These are phyloP conservation scores for Bombycilla garrulus DNA, from an alignment of 2,113 vertebrate genomes.

Conservation along the genomic window DNA sequence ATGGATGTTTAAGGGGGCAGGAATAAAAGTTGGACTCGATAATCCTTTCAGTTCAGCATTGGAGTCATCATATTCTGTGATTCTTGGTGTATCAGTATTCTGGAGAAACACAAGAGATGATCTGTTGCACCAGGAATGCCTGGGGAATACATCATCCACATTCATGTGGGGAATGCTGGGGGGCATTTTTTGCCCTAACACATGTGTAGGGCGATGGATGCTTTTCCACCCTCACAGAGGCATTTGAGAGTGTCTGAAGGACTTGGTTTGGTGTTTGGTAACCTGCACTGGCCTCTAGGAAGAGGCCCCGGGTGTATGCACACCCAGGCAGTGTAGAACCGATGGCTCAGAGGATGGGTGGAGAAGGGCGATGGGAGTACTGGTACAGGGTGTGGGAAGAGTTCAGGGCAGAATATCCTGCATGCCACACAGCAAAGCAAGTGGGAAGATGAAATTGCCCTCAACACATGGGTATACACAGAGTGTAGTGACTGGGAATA, in stretches of 20 bases:
- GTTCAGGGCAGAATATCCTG: not conserved
- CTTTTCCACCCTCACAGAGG: not conserved
- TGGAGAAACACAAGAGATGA: rapidly evolving
- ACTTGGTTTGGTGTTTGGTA: not conserved
- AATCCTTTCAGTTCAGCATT: not conserved
- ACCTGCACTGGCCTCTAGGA: not conserved
- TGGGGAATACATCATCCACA: rapidly evolving
- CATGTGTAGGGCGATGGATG: rapidly evolving
- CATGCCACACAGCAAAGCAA: not conserved
- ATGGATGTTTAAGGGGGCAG: not conserved
- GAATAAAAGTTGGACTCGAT: too few relatives aligned
- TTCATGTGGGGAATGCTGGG: rapidly evolving
- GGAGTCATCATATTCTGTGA: not conserved
- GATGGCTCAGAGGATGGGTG: rapidly evolving
- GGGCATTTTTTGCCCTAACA: not conserved
- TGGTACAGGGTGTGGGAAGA: too few relatives aligned
- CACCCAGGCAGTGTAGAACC: rapidly evolving
- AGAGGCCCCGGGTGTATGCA: rapidly evolving
- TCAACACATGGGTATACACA: too few relatives aligned
- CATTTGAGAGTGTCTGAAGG: rapidly evolving
- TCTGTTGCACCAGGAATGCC: rapidly evolving
- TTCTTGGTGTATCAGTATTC: not conserved
- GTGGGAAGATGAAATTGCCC: too few relatives aligned
- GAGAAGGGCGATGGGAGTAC: not conserved
- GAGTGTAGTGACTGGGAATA: not conserved